phyloP scores from a whole-genome alignment of 2,888 invertebrate genomes.

The Microctonus hyperodae region DNA sequence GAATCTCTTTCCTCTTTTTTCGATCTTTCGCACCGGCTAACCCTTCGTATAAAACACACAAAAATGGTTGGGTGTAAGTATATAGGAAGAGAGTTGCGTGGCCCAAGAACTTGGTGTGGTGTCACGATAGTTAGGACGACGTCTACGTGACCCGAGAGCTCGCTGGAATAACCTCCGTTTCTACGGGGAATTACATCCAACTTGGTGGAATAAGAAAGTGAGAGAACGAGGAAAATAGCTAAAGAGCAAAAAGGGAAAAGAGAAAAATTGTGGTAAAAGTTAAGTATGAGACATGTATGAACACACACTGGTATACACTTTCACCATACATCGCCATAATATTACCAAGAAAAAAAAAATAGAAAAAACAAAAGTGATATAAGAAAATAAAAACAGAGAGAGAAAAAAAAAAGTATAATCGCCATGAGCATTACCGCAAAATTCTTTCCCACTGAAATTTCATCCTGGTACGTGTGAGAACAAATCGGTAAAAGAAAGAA shows the following conservation, averaged over 20 bases:
- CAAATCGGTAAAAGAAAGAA: constrained; percentile 10
- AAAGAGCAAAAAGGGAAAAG: constrained; percentile 23
- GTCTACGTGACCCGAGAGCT: constrained; percentile 55
- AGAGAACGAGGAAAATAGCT: constrained; percentile 1
- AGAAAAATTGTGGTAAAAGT: constrained; percentile 19
- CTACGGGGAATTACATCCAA: constrained; percentile 53
- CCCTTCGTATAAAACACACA: constrained; percentile 51
- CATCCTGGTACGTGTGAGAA: neutral
- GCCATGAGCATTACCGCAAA: constrained; percentile 2
- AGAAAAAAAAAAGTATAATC: constrained; percentile 6
- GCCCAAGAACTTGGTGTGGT: constrained; percentile 39
- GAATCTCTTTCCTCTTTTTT: constrained; percentile 31
- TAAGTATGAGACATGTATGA: constrained; percentile 8
- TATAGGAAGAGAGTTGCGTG: constrained; percentile 23
- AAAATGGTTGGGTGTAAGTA: neutral
- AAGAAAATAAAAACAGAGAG: neutral
- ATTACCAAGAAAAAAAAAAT: constrained; percentile 8
- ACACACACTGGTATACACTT: neutral
- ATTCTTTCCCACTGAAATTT: constrained; percentile 18
- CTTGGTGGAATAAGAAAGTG: constrained; percentile 32
- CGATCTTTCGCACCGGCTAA: constrained; percentile 47
- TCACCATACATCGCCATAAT: neutral
- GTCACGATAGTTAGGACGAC: constrained; percentile 56
- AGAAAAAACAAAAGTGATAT: neutral
- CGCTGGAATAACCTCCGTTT: constrained; percentile 53